A percentile compares a stretch with the other conserved stretches of the same genome.
Conservation (phyloP, 2,113 vertebrate genomes). For the Enhydra lutris region DNA sequence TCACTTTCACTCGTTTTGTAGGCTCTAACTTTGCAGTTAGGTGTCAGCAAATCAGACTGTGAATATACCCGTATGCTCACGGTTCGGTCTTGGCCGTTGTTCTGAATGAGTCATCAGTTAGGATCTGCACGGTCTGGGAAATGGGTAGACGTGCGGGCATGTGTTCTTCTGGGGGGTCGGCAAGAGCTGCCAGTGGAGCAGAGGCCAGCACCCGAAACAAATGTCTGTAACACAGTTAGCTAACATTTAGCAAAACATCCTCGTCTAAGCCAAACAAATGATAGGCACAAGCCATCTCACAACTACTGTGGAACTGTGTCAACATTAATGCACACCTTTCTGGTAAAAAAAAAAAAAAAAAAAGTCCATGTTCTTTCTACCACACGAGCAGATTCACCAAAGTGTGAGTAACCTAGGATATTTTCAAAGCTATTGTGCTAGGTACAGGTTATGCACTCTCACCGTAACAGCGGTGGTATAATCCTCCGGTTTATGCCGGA, state of each 20-base stretch:
- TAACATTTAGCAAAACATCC: neutral
- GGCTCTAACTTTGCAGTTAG: neutral
- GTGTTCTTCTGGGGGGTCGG: neutral
- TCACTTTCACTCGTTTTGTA: neutral
- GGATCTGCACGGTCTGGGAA: neutral
- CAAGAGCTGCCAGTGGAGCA: neutral
- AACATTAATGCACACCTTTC: neutral
- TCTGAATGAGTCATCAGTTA: neutral
- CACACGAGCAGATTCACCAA: neutral
- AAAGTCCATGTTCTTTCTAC: neutral
- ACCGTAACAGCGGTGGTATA: neutral
- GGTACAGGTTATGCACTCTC: neutral
- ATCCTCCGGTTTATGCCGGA: neutral
- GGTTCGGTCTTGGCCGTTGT: neutral
- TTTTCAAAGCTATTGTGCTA: constrained; percentile 4
- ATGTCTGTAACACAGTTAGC: neutral
- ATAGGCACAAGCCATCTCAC: neutral
- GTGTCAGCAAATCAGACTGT: neutral
- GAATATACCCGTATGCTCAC: neutral
- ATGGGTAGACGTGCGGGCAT: neutral
- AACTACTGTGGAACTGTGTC: neutral
- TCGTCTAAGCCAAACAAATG: neutral
- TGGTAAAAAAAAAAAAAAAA: neutral
- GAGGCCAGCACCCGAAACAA: constrained; percentile 9
- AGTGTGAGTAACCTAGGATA: neutral